Evolutionary conservation across 2,113 vertebrate species (phyloP).

Genomic region (Otis tarda): DNA sequence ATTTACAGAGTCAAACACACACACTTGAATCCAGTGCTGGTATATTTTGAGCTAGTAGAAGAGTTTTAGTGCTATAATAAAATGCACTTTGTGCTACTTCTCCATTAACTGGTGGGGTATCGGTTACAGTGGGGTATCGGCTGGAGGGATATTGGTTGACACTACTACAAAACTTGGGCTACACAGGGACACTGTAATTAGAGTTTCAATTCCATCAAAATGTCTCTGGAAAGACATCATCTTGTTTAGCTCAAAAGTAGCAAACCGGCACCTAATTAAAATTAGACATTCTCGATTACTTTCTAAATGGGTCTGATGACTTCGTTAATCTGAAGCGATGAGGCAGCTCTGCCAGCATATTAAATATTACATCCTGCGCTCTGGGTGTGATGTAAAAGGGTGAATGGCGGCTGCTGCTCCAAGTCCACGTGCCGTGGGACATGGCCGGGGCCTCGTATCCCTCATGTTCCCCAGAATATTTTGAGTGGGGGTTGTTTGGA

Average conservation of each 20-base stretch:
- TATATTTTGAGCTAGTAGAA: neutral
- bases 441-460: too few relatives aligned
- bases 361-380: neutral
- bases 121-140: neutral
- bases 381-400: neutral
- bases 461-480: neutral
- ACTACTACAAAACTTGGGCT: neutral
- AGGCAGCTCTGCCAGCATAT: slow-evolving; percentile 10
- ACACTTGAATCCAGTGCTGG: neutral
- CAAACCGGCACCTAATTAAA: slow-evolving; percentile 60
- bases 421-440: neutral
- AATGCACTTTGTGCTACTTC: neutral
- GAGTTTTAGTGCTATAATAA: neutral
- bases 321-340: slow-evolving; percentile 39
- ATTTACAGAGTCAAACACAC: neutral
- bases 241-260: slow-evolving; percentile 26
- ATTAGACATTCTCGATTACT: slow-evolving; percentile 45
- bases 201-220: neutral
- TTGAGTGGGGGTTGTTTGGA: neutral
- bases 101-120: neutral
- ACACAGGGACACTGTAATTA: neutral
- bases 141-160: neutral
- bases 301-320: slow-evolving; percentile 56
- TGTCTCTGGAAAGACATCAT: neutral
- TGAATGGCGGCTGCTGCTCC: neutral